A percentile compares a stretch with the other conserved stretches of the same genome.
Conservation (phyloP, 1,140 invertebrate species). For the Drosophila eugracilis region DNA sequence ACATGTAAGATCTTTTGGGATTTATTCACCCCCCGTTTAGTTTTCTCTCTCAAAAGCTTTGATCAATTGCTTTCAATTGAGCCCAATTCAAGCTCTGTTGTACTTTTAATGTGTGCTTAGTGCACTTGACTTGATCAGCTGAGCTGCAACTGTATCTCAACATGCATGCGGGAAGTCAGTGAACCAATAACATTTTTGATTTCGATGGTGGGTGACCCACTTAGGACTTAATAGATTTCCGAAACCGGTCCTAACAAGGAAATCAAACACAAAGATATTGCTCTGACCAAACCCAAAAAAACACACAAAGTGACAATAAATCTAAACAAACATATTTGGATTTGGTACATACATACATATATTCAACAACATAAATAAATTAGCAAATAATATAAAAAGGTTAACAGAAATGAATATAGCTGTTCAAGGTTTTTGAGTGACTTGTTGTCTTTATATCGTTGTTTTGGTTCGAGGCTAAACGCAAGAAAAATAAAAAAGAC, state of each 20-base stretch:
- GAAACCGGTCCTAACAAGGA: conserved; percentile 74
- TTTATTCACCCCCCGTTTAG: background rate
- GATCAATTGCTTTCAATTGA: conserved; percentile 77
- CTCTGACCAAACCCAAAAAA: conserved; percentile 36
- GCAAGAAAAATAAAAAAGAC: background rate
- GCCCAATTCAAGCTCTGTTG: conserved; percentile 58
- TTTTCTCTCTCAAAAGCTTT: conserved; percentile 7
- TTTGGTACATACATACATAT: conserved; percentile 33
- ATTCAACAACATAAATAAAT: conserved; percentile 69
- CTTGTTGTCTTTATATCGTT: conserved; percentile 30
- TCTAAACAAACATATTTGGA: conserved; percentile 58
- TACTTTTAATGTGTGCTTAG: conserved; percentile 14
- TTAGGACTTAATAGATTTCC: conserved; percentile 48
- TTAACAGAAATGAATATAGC: conserved; percentile 49
- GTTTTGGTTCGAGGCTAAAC: conserved; percentile 25
- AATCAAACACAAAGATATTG: conserved; percentile 59
- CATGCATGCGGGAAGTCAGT: conserved; percentile 8
- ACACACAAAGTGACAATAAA: conserved; percentile 53
- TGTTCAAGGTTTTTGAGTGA: conserved; percentile 48
- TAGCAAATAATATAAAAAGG: conserved; percentile 40
- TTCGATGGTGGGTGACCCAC: conserved; percentile 57
- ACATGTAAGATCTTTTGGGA: too few relatives aligned
- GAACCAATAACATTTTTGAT: conserved; percentile 23
- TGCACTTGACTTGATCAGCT: conserved; percentile 74
- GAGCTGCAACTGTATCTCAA: conserved; percentile 9